phyloP scores from a whole-genome alignment of 2,113 vertebrate species.

The Sphyrna mokarran region DNA sequence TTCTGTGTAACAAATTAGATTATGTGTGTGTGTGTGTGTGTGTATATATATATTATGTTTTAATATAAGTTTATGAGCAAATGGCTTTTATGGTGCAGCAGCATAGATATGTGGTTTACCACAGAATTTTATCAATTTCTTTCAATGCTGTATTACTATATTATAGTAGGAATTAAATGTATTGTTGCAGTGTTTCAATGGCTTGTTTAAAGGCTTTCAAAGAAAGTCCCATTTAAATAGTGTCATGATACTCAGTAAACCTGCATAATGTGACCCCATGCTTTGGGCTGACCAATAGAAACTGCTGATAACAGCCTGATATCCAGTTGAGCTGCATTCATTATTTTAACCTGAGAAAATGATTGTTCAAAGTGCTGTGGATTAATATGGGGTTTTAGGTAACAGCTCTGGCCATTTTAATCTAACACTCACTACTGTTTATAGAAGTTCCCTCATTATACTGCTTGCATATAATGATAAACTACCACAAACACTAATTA shows the following conservation, averaged over 20 bases:
- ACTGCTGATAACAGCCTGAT: constrained; percentile 4
- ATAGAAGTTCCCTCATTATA: neutral
- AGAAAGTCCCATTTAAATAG: constrained; percentile 51
- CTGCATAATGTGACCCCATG: constrained; percentile 33
- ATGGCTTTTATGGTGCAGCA: constrained; percentile 53
- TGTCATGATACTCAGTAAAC: constrained; percentile 42
- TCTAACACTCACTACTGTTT: constrained; percentile 27
- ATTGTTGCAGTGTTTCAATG: constrained; percentile 62
- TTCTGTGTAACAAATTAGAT: constrained; percentile 41
- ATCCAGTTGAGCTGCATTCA: constrained; percentile 21
- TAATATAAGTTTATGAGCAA: constrained; percentile 47
- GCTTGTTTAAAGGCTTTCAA: constrained; percentile 63
- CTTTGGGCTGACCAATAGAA: constrained; percentile 11
- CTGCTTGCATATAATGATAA: neutral
- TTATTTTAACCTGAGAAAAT: neutral
- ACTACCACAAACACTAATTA: constrained; percentile 24
- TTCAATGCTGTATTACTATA: constrained; percentile 51
- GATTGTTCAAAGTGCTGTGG: neutral
- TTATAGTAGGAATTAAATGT: constrained; percentile 60
- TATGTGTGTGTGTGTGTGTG: constrained; percentile 38
- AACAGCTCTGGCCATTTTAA: constrained; percentile 23
- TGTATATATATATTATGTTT: constrained; percentile 51
- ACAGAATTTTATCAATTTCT: constrained; percentile 55
- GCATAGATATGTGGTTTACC: constrained; percentile 50
- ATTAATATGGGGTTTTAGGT: constrained; percentile 21